Conservation (phyloP, 1,140 invertebrate species). For the Steinernema khuongi region DNA sequence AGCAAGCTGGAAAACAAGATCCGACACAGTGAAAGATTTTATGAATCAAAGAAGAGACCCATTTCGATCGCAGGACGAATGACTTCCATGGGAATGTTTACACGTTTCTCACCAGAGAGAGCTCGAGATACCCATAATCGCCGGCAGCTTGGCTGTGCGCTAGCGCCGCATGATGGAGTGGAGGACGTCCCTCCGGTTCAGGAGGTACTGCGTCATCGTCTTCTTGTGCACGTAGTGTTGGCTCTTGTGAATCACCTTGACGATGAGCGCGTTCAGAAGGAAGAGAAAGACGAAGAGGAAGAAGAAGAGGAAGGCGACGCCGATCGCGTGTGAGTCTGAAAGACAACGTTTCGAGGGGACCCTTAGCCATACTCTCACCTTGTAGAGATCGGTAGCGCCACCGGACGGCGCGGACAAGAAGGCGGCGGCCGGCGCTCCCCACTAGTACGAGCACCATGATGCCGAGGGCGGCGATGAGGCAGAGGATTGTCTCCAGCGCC, state of each 20-base stretch:
- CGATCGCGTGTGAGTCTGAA: slow-evolving; percentile 1
- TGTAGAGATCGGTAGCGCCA: not conserved
- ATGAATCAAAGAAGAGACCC: not conserved
- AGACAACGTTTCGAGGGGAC: not conserved
- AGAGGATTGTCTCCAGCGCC: not conserved
- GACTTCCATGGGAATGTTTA: not conserved
- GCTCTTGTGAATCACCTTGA: not conserved
- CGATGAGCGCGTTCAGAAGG: not conserved
- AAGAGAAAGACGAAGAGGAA: slow-evolving; percentile 10
- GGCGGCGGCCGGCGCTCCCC: not conserved
- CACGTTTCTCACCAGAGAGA: not conserved
- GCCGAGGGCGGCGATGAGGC: not conserved
- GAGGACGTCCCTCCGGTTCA: not conserved
- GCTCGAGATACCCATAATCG: not conserved
- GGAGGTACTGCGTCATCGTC: not conserved
- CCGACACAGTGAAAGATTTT: too few species aligned
- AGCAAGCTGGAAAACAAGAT: too few species aligned
- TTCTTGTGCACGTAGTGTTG: not conserved
- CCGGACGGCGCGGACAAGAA: not conserved
- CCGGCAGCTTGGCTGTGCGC: not conserved
- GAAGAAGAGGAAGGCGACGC: slow-evolving; percentile 7
- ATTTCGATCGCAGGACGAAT: not conserved
- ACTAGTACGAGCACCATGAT: not conserved
- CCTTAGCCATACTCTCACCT: not conserved
- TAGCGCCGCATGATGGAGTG: not conserved